phyloP scores from a whole-genome alignment of 2,797 vertebrate genomes.

The Tangara arthus region DNA sequence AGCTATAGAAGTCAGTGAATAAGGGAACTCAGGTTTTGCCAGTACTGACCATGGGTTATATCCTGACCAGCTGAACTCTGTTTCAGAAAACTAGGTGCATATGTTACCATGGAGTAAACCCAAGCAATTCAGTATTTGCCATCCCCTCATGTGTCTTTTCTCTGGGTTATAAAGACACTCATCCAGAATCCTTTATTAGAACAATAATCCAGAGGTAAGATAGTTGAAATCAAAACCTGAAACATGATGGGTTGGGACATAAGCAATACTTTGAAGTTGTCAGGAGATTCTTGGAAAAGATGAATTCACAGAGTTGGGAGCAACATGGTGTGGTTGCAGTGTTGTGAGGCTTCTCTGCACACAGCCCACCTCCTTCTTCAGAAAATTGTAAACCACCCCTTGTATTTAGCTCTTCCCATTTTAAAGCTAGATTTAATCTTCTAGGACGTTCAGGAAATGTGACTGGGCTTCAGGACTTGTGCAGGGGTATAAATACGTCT shows the following conservation, averaged over 20 bases:
- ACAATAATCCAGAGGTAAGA: not conserved
- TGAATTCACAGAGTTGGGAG: not conserved
- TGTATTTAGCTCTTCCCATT: not conserved
- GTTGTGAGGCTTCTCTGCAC: not conserved
- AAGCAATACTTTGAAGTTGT: not conserved
- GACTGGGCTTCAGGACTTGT: not conserved
- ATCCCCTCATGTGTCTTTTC: not conserved
- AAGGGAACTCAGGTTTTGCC: not conserved
- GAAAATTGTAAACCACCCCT: not conserved
- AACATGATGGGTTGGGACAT: not conserved
- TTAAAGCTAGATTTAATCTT: not conserved
- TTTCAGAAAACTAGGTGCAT: not conserved
- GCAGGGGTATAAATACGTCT: not conserved
- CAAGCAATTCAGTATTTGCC: not conserved
- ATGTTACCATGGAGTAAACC: not conserved
- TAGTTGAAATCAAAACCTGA: not conserved
- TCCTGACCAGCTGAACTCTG: not conserved
- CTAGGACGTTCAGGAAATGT: not conserved
- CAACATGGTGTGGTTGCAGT: rapidly evolving
- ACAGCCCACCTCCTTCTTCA: not conserved
- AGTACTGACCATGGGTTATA: not conserved
- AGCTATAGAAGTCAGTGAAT: constrained; percentile 26
- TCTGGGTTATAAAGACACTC: not conserved
- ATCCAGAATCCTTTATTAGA: not conserved
- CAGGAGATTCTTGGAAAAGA: not conserved